These are phyloP conservation scores for Bombus polaris DNA, from an alignment of 1,140 invertebrate species.

Conservation along the genomic window DNA sequence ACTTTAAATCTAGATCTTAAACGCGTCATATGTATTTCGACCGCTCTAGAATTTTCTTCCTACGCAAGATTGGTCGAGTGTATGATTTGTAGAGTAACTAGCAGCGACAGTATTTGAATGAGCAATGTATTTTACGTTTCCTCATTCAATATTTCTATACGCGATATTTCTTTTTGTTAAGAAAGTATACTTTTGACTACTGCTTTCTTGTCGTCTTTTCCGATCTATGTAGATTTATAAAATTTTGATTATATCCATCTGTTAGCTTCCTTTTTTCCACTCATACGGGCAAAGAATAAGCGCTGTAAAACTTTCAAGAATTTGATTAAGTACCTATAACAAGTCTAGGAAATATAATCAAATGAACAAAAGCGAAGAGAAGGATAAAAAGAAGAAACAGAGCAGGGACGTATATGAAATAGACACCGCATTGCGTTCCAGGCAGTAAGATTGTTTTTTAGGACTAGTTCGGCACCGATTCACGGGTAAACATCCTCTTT, in stretches of 20 bases:
- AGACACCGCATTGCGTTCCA: constrained; percentile 54
- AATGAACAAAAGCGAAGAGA: background rate
- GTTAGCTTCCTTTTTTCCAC: background rate
- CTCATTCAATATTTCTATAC: background rate
- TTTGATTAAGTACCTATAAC: background rate
- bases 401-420: constrained; percentile 60
- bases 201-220: background rate
- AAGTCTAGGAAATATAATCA: background rate
- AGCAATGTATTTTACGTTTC: background rate
- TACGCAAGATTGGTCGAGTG: background rate
- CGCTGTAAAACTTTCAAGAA: background rate
- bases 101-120: background rate
- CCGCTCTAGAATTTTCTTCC: constrained; percentile 7
- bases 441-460: constrained; percentile 65
- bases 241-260: constrained; percentile 12
- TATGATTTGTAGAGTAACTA: background rate
- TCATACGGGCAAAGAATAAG: background rate
- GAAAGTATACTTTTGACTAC: background rate
- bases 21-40: background rate
- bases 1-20: constrained; percentile 3
- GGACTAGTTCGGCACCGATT: constrained; percentile 41
- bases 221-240: background rate
- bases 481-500: constrained; percentile 2
- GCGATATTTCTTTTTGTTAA: background rate
- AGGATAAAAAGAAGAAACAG: constrained; percentile 25